Evolutionary conservation across 2,888 invertebrate genomes (phyloP).

Genomic region (Invenusta paracnida): DNA sequence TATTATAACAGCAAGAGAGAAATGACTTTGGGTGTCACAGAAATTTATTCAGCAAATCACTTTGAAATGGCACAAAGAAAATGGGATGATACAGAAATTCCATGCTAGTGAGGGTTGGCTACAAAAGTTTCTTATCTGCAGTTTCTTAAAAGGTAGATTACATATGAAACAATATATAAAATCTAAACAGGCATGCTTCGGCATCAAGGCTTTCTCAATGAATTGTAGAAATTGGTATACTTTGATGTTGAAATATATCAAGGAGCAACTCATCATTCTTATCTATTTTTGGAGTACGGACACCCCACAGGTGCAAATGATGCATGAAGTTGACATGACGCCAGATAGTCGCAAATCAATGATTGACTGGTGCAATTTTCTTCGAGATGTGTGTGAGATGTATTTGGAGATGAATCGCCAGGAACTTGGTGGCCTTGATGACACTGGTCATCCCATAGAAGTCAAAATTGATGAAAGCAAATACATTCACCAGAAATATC

Average conservation of each 20-base stretch:
- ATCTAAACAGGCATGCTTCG: background rate
- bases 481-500: no score
- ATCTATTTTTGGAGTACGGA: no score
- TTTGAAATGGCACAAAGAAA: background rate
- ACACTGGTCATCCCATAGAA: no score
- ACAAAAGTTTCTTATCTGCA: no score
- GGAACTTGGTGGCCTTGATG: no score
- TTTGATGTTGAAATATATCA: slow-evolving; percentile 17
- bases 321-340: no score
- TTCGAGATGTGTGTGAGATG: no score
- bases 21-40: background rate
- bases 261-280: slow-evolving; percentile 12
- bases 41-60: background rate
- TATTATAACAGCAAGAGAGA: background rate
- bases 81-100: background rate
- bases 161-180: slow-evolving; percentile 21
- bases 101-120: background rate
- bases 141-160: slow-evolving; percentile 24
- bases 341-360: no score
- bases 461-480: no score
- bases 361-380: no score
- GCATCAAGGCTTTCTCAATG: slow-evolving; percentile 18
- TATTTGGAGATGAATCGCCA: no score
- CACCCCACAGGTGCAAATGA: no score
- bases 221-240: slow-evolving; percentile 25